A percentile compares a stretch with the other conserved stretches of the same genome.
Conservation (phyloP, 2,113 vertebrate genomes). For the Speoplatyrhinus poulsoni region DNA sequence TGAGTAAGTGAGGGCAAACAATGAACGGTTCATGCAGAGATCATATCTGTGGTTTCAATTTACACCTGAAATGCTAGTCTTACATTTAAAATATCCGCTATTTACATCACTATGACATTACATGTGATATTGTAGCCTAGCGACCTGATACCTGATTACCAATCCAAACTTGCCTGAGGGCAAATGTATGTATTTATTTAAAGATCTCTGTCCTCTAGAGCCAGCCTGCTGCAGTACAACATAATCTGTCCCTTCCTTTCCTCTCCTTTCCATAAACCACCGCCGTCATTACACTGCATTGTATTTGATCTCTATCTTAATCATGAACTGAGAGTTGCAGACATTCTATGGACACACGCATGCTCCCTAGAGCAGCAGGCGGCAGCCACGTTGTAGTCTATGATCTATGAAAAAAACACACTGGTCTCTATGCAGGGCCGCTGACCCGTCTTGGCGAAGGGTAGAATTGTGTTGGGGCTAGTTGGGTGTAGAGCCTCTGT, state of each 20-base stretch:
- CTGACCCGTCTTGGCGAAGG: constrained; percentile 36
- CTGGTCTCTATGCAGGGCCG: constrained; percentile 11
- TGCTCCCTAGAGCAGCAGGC: constrained; percentile 49
- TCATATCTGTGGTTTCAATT: constrained; percentile 15
- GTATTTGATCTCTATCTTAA: constrained; percentile 63
- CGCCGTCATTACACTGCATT: constrained; percentile 39
- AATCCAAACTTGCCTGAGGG: neutral
- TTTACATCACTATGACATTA: neutral
- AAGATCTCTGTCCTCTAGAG: constrained; percentile 35
- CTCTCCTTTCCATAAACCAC: constrained; percentile 55
- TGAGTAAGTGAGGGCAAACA: neutral
- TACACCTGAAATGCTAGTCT: neutral
- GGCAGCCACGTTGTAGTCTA: constrained; percentile 50
- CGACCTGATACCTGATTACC: too few species aligned
- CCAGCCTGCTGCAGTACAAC: constrained; percentile 27
- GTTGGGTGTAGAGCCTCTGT: constrained; percentile 51
- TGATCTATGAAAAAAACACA: constrained; percentile 37
- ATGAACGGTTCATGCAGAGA: neutral
- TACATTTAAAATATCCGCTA: neutral
- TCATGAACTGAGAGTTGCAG: constrained; percentile 60
- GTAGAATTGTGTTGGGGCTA: constrained; percentile 27
- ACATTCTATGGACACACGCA: constrained; percentile 41
- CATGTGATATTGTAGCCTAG: constrained; percentile 2
- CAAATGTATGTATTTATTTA: neutral
- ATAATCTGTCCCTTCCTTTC: constrained; percentile 47